These are phyloP conservation scores for Uria lomvia DNA, from an alignment of 2,113 vertebrate genomes.

Conservation along the genomic window DNA sequence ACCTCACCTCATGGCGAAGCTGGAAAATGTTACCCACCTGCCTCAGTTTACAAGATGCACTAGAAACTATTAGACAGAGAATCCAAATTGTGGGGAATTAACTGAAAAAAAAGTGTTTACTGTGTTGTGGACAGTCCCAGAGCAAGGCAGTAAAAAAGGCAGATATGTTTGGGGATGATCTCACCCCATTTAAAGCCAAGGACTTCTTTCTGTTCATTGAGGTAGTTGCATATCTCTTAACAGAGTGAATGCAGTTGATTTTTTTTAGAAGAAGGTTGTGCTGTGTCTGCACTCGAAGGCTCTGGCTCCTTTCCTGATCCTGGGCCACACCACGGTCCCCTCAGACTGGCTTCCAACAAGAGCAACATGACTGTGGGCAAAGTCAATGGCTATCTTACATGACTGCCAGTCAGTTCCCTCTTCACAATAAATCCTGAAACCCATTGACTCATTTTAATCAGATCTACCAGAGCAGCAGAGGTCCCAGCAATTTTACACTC, in stretches of 20 bases:
- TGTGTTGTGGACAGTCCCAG: not conserved
- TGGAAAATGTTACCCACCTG: not conserved
- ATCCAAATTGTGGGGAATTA: not conserved
- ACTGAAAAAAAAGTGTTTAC: not conserved
- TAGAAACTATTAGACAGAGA: not conserved
- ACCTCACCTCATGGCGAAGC: not conserved
- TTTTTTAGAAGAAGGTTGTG: not conserved
- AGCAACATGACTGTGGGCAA: not conserved
- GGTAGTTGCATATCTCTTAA: not conserved
- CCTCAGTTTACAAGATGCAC: not conserved
- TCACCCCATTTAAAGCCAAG: not conserved
- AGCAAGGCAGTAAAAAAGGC: not conserved
- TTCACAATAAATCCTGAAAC: conserved; percentile 11
- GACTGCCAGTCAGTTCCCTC: not conserved
- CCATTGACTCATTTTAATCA: conserved; percentile 18
- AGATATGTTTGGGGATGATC: not conserved
- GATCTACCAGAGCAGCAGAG: not conserved
- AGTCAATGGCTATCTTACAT: not conserved
- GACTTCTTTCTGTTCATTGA: not conserved
- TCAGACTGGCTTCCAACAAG: not conserved
- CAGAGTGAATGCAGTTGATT: not conserved
- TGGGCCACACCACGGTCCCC: not conserved
- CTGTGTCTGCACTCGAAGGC: accelerated
- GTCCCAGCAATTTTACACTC: conserved; percentile 8
- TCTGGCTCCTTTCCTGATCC: not conserved